Conservation (phyloP, 2,113 vertebrate genomes). For the Candoia aspera region DNA sequence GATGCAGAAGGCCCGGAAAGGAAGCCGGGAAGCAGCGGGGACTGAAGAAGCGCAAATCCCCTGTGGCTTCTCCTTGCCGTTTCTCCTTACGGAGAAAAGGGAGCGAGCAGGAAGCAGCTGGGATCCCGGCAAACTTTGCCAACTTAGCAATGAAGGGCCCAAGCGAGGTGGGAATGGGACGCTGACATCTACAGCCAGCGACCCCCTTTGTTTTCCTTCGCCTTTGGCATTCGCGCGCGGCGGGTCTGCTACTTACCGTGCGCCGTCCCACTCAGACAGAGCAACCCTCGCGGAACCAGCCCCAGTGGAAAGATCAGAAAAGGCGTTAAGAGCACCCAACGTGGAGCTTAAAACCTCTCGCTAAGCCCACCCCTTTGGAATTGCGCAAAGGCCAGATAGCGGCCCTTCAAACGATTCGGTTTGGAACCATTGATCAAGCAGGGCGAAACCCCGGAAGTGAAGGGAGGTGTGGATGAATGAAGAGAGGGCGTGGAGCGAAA, state of each 20-base stretch:
- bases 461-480: not conserved
- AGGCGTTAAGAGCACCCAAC: too few relatives aligned
- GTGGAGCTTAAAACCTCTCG: not conserved
- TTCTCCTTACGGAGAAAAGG: not conserved
- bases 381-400: not conserved
- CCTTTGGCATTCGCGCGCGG: too few relatives aligned
- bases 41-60: not conserved
- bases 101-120: rapidly evolving
- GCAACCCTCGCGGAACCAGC: rapidly evolving
- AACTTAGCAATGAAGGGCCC: not conserved
- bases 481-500: not conserved
- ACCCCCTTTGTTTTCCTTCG: too few relatives aligned
- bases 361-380: slow-evolving; percentile 1
- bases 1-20: not conserved
- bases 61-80: slow-evolving; percentile 1
- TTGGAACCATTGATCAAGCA: not conserved
- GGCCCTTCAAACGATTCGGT: not conserved
- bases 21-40: not conserved
- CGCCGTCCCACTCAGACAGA: not conserved
- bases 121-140: not conserved
- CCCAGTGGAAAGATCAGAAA: not conserved
- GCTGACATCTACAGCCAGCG: not conserved
- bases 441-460: not conserved
- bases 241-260: not conserved
- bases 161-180: not conserved